These are phyloP conservation scores for Stenolophus ochropezus DNA, from an alignment of 2,888 invertebrate species.

Conservation along the genomic window DNA sequence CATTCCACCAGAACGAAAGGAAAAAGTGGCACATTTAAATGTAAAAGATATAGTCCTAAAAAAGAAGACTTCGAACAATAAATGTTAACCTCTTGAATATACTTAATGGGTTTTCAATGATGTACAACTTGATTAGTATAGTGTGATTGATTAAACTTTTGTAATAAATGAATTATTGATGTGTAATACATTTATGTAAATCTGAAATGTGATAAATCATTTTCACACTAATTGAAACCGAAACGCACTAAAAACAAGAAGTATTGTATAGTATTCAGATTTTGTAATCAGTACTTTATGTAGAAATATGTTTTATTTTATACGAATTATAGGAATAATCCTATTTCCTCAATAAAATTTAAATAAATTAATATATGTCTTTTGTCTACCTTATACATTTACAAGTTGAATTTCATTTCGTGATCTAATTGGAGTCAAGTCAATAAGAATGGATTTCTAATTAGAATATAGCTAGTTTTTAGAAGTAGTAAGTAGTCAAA, in stretches of 20 bases:
- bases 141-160: slow-evolving; percentile 38
- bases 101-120: slow-evolving; percentile 15
- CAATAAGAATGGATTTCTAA: no score
- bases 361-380: background rate
- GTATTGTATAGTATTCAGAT: slow-evolving; percentile 45
- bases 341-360: slow-evolving; percentile 18
- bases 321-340: background rate
- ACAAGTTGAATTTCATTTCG: background rate
- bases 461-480: no score
- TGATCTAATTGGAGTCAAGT: no score
- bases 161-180: slow-evolving; percentile 23
- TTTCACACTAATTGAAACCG: slow-evolving; percentile 45
- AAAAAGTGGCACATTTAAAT: slow-evolving; percentile 84
- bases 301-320: slow-evolving; percentile 35
- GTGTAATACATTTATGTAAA: slow-evolving; percentile 49
- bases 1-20: slow-evolving; percentile 84
- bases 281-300: slow-evolving; percentile 53
- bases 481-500: no score
- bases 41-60: slow-evolving; percentile 85
- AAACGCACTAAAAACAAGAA: slow-evolving; percentile 30
- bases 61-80: slow-evolving; percentile 73
- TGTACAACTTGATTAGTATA: slow-evolving; percentile 37
- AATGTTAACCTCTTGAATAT: slow-evolving; percentile 26
- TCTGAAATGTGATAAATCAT: slow-evolving; percentile 53
- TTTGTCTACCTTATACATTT: slow-evolving; percentile 1